A percentile compares a stretch with the other conserved stretches of the same genome.
These are phyloP conservation scores for Synanthedon myopaeformis DNA, from an alignment of 2,888 invertebrate genomes.

Conservation along the genomic window DNA sequence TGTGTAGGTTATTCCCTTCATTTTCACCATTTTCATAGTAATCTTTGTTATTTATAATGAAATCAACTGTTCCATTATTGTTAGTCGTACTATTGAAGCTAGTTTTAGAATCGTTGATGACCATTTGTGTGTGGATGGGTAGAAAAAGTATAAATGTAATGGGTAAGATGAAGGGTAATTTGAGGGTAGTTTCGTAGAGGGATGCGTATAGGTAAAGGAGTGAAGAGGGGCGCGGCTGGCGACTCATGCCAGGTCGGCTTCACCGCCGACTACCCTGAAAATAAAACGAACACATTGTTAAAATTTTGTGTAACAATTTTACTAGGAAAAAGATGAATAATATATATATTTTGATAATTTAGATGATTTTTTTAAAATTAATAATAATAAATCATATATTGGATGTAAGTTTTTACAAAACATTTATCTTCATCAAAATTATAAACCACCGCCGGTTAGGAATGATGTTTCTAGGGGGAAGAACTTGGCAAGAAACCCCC, in stretches of 20 bases:
- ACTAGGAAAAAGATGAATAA: too few species aligned
- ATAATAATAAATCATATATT: too few species aligned
- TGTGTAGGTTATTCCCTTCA: neutral
- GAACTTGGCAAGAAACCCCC: neutral
- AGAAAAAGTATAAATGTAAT: constrained; percentile 24
- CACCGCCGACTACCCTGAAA: constrained; percentile 41
- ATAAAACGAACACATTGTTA: constrained; percentile 6
- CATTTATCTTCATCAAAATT: too few species aligned
- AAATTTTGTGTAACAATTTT: neutral
- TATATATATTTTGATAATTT: too few species aligned
- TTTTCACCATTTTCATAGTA: neutral
- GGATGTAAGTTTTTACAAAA: too few species aligned
- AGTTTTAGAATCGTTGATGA: constrained; percentile 10
- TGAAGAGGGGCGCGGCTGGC: constrained; percentile 29
- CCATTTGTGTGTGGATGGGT: constrained; percentile 40
- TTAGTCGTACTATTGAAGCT: neutral
- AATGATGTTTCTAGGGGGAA: neutral
- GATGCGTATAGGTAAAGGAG: constrained; percentile 42
- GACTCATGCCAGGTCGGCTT: constrained; percentile 60
- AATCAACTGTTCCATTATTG: neutral
- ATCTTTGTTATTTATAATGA: neutral
- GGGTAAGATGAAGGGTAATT: constrained; percentile 29
- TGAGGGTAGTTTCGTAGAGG: constrained; percentile 44
- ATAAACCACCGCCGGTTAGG: neutral
- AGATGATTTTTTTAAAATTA: too few species aligned